Conservation (phyloP, 1,140 invertebrate genomes). For the Lineus longissimus region DNA sequence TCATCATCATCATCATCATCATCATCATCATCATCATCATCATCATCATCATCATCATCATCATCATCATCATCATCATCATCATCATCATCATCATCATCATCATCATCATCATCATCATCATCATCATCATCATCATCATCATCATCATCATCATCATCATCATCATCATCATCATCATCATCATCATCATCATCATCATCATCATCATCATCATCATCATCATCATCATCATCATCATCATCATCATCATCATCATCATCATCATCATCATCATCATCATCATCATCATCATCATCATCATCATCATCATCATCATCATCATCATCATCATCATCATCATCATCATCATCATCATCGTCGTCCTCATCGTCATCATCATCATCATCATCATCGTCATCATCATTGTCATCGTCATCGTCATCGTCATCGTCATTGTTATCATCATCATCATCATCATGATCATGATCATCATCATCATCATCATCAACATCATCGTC, state of each 20-base stretch:
- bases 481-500: no score
- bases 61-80: constrained; percentile 11
- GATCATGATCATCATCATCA: not conserved
- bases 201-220: constrained; percentile 12
- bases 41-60: constrained; percentile 11
- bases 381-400: no score
- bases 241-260: constrained; percentile 12
- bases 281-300: constrained; percentile 11
- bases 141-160: constrained; percentile 12
- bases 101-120: constrained; percentile 12
- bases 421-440: not conserved
- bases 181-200: constrained; percentile 11
- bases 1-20: constrained; percentile 11
- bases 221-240: constrained; percentile 11
- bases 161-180: constrained; percentile 11
- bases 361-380: no score
- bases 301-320: constrained; percentile 3
- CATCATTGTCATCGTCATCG: not conserved
- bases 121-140: constrained; percentile 12
- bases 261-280: constrained; percentile 10
- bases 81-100: constrained; percentile 12
- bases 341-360: constrained; percentile 11
- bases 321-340: constrained; percentile 10
- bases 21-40: constrained; percentile 11
- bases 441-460: not conserved